phyloP scores from a whole-genome alignment of 2,888 invertebrate species.

The Eucriotettix oculatus region DNA sequence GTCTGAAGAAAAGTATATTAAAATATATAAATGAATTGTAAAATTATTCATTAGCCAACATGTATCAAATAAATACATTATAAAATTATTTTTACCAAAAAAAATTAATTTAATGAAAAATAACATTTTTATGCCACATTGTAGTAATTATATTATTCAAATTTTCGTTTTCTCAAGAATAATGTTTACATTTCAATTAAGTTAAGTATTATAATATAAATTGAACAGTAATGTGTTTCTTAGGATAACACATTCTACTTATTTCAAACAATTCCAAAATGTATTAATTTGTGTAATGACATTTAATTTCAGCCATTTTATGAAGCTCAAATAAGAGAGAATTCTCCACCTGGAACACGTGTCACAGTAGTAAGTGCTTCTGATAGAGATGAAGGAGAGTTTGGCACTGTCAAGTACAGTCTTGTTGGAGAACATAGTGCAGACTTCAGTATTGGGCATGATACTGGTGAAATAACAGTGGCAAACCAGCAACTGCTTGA shows the following conservation, averaged over 20 bases:
- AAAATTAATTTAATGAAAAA: too few relatives aligned
- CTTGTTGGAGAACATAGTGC: conserved; percentile 56
- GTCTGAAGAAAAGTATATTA: too few relatives aligned
- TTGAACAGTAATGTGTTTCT: too few relatives aligned
- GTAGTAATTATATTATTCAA: too few relatives aligned
- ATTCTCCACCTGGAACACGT: conserved; percentile 52
- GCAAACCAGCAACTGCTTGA: conserved; percentile 56
- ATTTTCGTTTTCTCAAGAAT: too few relatives aligned
- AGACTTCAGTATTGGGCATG: conserved; percentile 54
- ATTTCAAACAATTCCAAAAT: background rate
- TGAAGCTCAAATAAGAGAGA: conserved; percentile 56
- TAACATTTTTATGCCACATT: too few relatives aligned
- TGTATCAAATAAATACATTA: too few relatives aligned
- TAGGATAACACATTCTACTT: background rate
- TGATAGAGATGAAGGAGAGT: conserved; percentile 63
- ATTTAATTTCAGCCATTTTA: conserved; percentile 31
- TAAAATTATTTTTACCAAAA: too few relatives aligned
- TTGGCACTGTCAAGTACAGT: conserved; percentile 61
- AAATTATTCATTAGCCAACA: too few relatives aligned
- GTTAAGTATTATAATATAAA: too few relatives aligned
- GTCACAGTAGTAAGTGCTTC: conserved; percentile 57
- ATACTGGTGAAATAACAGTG: conserved; percentile 60
- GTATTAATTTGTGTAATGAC: conserved; percentile 3
- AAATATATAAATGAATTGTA: too few relatives aligned
- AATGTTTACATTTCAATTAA: too few relatives aligned